Conservation (phyloP, 2,797 vertebrate species). For the Acrocephalus scirpaceus region DNA sequence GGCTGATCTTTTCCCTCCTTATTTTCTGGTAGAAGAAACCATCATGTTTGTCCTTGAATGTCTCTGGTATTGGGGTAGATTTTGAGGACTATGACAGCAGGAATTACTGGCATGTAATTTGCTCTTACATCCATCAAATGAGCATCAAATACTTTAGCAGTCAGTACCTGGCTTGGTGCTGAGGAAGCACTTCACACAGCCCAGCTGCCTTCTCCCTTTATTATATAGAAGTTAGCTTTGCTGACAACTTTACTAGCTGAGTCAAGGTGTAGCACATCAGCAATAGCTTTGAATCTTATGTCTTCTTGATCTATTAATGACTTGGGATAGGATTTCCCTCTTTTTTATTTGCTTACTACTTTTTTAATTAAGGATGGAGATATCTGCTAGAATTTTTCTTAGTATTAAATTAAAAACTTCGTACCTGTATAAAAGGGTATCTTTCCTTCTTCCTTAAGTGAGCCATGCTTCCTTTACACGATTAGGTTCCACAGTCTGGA, state of each 20-base stretch:
- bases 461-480: neutral
- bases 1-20: conserved; percentile 21
- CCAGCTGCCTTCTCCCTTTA: conserved; percentile 27
- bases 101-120: conserved; percentile 62
- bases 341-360: neutral
- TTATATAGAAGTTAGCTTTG: conserved; percentile 49
- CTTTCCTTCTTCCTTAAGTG: conserved; percentile 17
- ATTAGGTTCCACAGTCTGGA: neutral
- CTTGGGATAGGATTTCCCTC: neutral
- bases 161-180: conserved; percentile 16
- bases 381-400: neutral
- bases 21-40: conserved; percentile 34
- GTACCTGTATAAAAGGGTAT: neutral
- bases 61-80: conserved; percentile 9
- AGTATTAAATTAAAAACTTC: neutral
- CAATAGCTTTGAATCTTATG: conserved; percentile 14
- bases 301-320: neutral
- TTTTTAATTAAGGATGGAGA: neutral
- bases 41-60: conserved; percentile 55
- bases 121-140: conserved; percentile 62
- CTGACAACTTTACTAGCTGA: conserved; percentile 47
- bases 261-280: neutral
- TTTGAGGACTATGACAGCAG: conserved; percentile 53
- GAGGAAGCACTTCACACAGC: conserved; percentile 54
- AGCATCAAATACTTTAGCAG: conserved; percentile 34